These are phyloP conservation scores for Ophion costatus DNA, from an alignment of 2,888 invertebrate genomes.

Conservation along the genomic window DNA sequence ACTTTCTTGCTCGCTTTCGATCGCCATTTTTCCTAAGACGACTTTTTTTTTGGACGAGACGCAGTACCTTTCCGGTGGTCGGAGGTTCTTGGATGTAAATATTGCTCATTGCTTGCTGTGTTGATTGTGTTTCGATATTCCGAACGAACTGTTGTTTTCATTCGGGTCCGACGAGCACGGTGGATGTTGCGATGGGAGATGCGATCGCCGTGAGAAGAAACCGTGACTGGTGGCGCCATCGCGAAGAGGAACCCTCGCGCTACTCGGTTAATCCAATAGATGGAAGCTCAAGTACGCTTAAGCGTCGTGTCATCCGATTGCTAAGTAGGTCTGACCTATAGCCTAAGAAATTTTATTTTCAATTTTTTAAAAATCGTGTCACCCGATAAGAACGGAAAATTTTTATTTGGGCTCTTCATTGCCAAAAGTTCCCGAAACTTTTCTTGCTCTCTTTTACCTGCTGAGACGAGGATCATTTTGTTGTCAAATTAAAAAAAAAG, in stretches of 20 bases:
- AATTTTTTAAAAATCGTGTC: too few species aligned
- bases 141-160: constrained; percentile 21
- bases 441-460: neutral
- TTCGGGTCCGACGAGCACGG: neutral
- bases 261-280: too few species aligned
- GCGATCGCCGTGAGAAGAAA: neutral
- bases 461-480: neutral
- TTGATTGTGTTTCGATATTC: constrained; percentile 16
- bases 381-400: too few species aligned
- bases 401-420: too few species aligned
- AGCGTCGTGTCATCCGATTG: too few species aligned
- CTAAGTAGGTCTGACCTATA: too few species aligned
- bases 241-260: neutral
- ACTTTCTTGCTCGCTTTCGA: neutral
- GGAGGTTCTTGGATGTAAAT: constrained; percentile 99
- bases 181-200: neutral
- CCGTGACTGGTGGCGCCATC: neutral
- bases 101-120: constrained; percentile 91
- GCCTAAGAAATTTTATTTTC: too few species aligned
- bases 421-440: too few species aligned
- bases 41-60: neutral
- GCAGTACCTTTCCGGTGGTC: constrained; percentile 94
- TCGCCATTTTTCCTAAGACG: neutral
- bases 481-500: neutral
- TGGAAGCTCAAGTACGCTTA: too few species aligned